Base-by-base conservation (phyloP, 2,797 vertebrate species). In the Denticeps clupeoides region DNA sequence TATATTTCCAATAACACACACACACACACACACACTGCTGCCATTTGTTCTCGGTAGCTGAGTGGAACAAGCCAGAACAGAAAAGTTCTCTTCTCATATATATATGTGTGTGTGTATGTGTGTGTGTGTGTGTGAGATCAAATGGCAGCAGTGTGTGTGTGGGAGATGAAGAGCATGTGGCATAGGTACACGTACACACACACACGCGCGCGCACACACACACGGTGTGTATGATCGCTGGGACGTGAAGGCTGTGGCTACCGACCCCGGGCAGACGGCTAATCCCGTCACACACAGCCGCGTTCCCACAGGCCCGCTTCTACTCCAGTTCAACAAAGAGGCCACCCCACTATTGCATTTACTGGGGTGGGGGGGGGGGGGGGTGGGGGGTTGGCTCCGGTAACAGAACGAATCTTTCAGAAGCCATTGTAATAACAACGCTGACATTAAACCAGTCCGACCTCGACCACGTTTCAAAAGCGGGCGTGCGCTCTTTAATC, bases 201-300 rank as follows among this genome's bases (percentile, higher is more conserved):
- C n/a, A n/a, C n/a, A n/a, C n/a, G n/a, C n/a, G n/a, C n/a, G n/a
- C n/a, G n/a, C n/a, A n/a, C 51, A 53, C 47, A 55, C 45, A 46
- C 62, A 11, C 29, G 8, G 15, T 31, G 27, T n/a, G 57, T 78
- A 70, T 71, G 72, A 78, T 75, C 67, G 71, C 46, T 73, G 56
- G 68, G 65, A 68, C 31, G 56, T 28, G 58, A 76, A 71, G 59
- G 52, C 66, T 62, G 56, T 44, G 46, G 16, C 46, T 33, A 28
- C 23, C 41, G 32, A 49, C 16, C 31, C 22, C 27, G 27, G n/a
- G 8, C 35, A 38, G 8, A 38, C 18, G 18, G 38, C 18, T 35
- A 16, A 35, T 32, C 32, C 7, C 13, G 12, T 35, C 11, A 10
- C 19, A 27, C 44, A 21, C 27, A 22, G 9, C 5, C 28, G 31